These are phyloP conservation scores for Heliconius nattereri DNA, from an alignment of 1,140 invertebrate species.

Conservation along the genomic window DNA sequence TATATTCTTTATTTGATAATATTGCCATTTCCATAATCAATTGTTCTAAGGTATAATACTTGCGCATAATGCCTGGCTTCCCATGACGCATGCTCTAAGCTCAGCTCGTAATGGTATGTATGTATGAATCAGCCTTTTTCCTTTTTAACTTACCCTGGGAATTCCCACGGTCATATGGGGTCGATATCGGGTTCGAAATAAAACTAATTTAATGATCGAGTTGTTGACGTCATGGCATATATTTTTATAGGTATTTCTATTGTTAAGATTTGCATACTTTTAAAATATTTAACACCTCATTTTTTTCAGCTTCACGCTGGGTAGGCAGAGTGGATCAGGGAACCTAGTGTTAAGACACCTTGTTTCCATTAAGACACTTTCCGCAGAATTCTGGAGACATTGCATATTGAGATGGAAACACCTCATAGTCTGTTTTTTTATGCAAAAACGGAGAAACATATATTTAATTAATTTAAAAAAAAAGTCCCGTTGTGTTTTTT, in stretches of 20 bases:
- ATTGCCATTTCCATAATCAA: conserved; percentile 14
- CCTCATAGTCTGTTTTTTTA: no score
- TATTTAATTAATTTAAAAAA: no score
- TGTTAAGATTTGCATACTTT: background rate
- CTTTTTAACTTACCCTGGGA: conserved; percentile 50
- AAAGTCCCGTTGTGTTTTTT: no score
- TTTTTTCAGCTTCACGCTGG: no score
- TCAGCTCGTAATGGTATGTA: conserved; percentile 44
- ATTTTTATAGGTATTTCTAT: background rate
- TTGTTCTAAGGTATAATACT: conserved; percentile 20
- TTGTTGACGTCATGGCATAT: conserved; percentile 15
- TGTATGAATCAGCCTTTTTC: conserved; percentile 58
- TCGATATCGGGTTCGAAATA: conserved; percentile 50
- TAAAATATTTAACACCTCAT: background rate
- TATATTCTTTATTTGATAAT: background rate
- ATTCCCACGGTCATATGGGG: conserved; percentile 56
- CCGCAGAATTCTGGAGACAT: no score
- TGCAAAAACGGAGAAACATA: no score
- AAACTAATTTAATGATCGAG: conserved; percentile 44
- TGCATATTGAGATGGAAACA: no score
- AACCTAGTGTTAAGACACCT: no score
- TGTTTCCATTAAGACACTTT: no score
- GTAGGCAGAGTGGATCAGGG: no score
- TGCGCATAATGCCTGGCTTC: conserved; percentile 30
- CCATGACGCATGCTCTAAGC: conserved; percentile 50